Evolutionary conservation across 1,140 invertebrate genomes (phyloP).

Genomic region (Calliopsis andreniformis): DNA sequence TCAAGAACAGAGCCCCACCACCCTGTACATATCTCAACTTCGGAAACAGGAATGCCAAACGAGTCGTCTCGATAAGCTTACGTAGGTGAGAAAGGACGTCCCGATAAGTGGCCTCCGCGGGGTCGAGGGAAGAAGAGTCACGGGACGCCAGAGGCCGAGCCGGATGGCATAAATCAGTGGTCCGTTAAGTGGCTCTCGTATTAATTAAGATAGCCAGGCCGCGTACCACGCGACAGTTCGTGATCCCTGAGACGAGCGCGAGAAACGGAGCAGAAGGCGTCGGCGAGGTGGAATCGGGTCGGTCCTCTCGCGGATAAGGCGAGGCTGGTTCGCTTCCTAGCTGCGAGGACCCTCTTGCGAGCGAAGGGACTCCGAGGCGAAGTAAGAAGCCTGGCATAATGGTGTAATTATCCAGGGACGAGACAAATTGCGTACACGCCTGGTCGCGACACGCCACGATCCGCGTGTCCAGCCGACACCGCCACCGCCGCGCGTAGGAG

Average conservation of each 20-base stretch:
- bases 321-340: too few species aligned
- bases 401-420: constrained; percentile 78
- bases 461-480: constrained; percentile 57
- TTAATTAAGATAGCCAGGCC: constrained; percentile 70
- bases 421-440: constrained; percentile 79
- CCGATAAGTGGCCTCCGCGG: constrained; percentile 26
- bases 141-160: constrained; percentile 29
- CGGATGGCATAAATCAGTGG: constrained; percentile 69
- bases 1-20: too few species aligned
- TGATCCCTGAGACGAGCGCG: constrained; percentile 56
- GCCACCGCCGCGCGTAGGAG: constrained; percentile 67
- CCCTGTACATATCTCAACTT: too few species aligned
- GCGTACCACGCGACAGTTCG: constrained; percentile 49
- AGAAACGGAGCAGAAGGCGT: constrained; percentile 16
- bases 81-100: constrained; percentile 33
- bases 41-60: neutral
- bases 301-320: too few species aligned
- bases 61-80: constrained; percentile 24
- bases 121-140: constrained; percentile 6
- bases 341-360: constrained; percentile 27
- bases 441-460: constrained; percentile 71
- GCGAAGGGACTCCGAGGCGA: constrained; percentile 33
- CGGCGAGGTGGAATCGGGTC: neutral
- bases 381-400: constrained; percentile 72
- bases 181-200: constrained; percentile 68